Base-by-base conservation (phyloP, 1,140 invertebrate species). In the Whitmania pigra region DNA sequence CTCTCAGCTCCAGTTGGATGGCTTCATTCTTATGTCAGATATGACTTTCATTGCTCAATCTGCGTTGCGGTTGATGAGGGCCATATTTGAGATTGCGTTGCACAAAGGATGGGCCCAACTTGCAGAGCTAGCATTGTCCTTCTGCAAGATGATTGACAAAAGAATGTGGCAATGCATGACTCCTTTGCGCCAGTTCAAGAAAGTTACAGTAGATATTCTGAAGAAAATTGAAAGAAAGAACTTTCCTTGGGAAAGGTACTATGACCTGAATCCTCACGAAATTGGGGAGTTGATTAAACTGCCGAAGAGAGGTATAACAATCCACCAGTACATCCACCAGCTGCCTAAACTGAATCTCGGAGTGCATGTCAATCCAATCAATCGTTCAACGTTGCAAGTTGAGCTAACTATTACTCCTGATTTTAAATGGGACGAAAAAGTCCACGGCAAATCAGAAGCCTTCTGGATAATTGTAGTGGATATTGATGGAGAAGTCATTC, bases 101-200 rank as follows among this genome's bases (percentile, higher is more conserved):
- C 87, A 88, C 76, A 82, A 90, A 77, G 95, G 95, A 25, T 99
- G 97, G 97, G 97, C 96, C 0, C 93, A 97, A 78, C 80, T 99
- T 40, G 92, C 94, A 25, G 94, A 98, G 80, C 98, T 99, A 82
- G 89, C 93, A 17, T 81, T 99, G 0, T 88, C 92, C 1, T 85
- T 99, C 0, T 97, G 94, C 81, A 99, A 99, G 84, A 99, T 99
- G 96, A 93, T 99, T 69, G 94, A 99, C 80, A 87, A 92, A 22
- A 86, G 96, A 31, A 97, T 97, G 94, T 99, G 97, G 97, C 94
- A 98, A 81, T 97, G 93, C 0, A 97, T 99, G 93, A 97, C 93
- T 54, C 97, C 97, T 5, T 82, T 99, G 0, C 84, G 97, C 27
- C 97, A 99, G 80, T 99, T 99, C 80, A 87, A 90, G 55, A 98